Evolutionary conservation across 2,113 vertebrate genomes (phyloP).

Genomic region (Colaptes auratus): DNA sequence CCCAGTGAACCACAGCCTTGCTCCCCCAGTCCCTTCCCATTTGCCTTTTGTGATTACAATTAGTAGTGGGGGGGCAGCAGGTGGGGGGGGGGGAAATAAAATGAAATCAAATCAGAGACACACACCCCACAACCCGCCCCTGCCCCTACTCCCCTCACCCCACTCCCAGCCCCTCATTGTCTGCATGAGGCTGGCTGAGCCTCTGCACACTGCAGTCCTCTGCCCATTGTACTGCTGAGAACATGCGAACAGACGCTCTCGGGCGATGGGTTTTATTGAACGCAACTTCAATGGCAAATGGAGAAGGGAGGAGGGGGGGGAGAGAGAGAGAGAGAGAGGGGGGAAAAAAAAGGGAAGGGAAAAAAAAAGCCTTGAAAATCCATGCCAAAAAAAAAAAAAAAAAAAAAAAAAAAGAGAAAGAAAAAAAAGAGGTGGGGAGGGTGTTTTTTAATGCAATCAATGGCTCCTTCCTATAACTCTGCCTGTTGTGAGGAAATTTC

Average conservation of each 20-base stretch:
- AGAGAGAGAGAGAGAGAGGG: not conserved
- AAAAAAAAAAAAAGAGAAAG: not conserved
- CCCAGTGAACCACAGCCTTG: constrained; percentile 41
- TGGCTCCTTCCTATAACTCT: constrained; percentile 59
- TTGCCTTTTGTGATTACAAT: constrained; percentile 65
- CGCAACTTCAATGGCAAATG: constrained; percentile 67
- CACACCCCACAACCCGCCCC: not conserved
- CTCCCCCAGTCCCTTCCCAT: constrained; percentile 42
- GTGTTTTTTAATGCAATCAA: constrained; percentile 58
- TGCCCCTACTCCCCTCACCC: not conserved
- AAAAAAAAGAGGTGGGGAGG: constrained; percentile 15
- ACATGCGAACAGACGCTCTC: constrained; percentile 55
- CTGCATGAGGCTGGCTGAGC: constrained; percentile 39
- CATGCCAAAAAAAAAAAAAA: no score
- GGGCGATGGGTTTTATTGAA: constrained; percentile 65
- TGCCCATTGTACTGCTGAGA: constrained; percentile 66
- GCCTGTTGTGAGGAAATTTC: constrained; percentile 64
- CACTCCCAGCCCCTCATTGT: constrained; percentile 39
- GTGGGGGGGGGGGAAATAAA: not conserved
- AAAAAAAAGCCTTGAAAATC: not conserved
- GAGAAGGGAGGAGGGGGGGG: not conserved
- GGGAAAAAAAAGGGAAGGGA: not conserved
- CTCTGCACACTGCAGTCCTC: constrained; percentile 59
- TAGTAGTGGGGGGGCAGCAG: constrained; percentile 30
- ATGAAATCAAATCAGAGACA: constrained; percentile 6